Base-by-base conservation (phyloP, 2,113 vertebrate species). In the Vulpes vulpes region DNA sequence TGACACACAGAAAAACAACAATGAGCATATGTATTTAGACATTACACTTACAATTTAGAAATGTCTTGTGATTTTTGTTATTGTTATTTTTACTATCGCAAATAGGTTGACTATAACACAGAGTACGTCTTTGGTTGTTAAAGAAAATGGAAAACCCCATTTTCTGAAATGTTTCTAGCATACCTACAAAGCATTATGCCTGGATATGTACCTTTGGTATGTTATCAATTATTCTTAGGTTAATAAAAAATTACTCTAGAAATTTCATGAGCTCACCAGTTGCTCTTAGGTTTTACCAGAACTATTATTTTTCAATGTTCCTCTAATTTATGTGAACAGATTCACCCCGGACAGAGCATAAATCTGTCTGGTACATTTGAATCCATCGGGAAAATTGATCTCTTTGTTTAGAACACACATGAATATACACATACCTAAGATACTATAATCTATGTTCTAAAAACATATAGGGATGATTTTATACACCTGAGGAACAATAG, bases 281-380 rank as follows among this genome's bases (percentile, higher is more conserved):
- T 71, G 43, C 60, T 80, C 73, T 89, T 87, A 38, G 57, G 85
- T 96, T 97, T 76, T 92, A 83, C 22, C 16, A 78, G 74, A 83
- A 69, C 15, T 82, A 73, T 79, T 73, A 86, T 43, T 91, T 94
- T 85, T 43, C 30, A 76, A 5, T 78, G 16, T 81, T 87, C 20
- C 27, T 96, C 88, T 93, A 27, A 65, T 95, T 90, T 91, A 53
- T 78, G n/a, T n/a, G 89, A 65, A 85, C 2, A 88, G 67, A 78
- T 62, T 89, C 55, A 82, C 65, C 53, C n/a, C 76, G 59, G 25
- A 81, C 8, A 90, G 64, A 74, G 9, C n/a, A 38, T 89, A 51
- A 83, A 96, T 25, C 23, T 3, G 38, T 76, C 12, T 82, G 27
- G 32, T 43, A 25, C 74, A 51, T 94, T 96, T 57, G 32, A 93